Percentiles rank a stretch among this genome's conserved stretches.
These are phyloP conservation scores for Tenthredo mesomela DNA, from an alignment of 2,888 invertebrate genomes.

Conservation along the genomic window DNA sequence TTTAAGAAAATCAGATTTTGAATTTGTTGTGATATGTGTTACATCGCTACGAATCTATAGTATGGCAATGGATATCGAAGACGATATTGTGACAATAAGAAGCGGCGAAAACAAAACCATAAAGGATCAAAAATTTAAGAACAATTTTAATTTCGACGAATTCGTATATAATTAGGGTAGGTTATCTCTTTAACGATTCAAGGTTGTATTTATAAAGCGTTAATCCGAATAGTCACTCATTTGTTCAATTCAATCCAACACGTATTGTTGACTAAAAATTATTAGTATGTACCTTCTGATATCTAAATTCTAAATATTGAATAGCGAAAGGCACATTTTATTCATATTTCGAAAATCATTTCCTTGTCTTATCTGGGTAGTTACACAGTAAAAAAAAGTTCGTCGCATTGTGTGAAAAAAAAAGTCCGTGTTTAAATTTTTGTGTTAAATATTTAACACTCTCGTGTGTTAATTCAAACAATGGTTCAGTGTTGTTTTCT, in stretches of 20 bases:
- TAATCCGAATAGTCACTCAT: background rate
- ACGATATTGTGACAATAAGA: background rate
- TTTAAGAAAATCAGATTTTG: background rate
- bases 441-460: too few species aligned
- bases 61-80: background rate
- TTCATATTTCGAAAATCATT: background rate
- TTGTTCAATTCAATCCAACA: background rate
- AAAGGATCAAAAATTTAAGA: background rate
- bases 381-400: too few species aligned
- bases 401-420: too few species aligned
- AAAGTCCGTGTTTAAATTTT: too few species aligned
- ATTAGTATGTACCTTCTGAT: background rate
- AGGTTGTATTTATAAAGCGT: background rate
- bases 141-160: background rate
- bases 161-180: background rate
- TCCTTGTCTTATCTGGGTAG: background rate
- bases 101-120: background rate
- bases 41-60: background rate
- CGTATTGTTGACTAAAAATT: background rate
- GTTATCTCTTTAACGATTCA: background rate
- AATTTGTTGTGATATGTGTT: background rate
- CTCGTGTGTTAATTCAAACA: too few species aligned
- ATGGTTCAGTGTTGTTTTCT: too few species aligned
- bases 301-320: background rate
- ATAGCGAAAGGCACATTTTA: background rate